A percentile compares a stretch with the other conserved stretches of the same genome.
Conservation (phyloP, 64 coral and sea anemone genomes). For the Actinia tenebrosa region DNA sequence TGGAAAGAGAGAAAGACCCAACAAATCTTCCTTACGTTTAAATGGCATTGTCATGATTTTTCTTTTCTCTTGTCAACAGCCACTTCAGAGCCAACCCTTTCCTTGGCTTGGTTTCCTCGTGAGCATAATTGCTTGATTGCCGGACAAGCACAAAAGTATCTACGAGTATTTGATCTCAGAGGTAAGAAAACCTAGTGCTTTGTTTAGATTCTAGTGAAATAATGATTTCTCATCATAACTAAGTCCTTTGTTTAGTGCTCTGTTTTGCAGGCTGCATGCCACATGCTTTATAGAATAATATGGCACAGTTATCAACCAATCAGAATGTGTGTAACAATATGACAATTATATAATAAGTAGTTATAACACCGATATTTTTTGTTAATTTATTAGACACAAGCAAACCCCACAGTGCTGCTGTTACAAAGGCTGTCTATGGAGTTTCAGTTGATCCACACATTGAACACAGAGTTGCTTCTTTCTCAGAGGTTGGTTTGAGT, state of each 20-base stretch:
- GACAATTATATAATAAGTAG: too few species aligned
- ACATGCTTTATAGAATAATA: too few species aligned
- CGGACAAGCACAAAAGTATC: conserved; percentile 90
- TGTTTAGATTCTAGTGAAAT: too few species aligned
- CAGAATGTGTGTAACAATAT: too few species aligned
- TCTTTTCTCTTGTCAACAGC: conserved; percentile 33
- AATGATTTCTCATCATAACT: too few species aligned
- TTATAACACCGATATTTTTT: neutral
- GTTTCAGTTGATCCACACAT: conserved; percentile 82
- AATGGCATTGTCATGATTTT: neutral
- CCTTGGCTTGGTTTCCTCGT: conserved; percentile 84
- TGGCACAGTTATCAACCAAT: too few species aligned
- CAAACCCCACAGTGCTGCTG: conserved; percentile 57
- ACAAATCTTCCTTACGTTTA: too few species aligned
- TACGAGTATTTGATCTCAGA: conserved; percentile 95
- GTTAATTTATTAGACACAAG: conserved; percentile 38
- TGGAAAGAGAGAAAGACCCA: too few species aligned
- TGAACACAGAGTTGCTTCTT: conserved; percentile 88
- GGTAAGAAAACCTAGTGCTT: conserved; percentile 15
- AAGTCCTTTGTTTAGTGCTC: too few species aligned
- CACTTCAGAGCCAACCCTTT: conserved; percentile 68
- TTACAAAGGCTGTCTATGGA: conserved; percentile 91
- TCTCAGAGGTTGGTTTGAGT: conserved; percentile 61
- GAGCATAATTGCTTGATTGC: conserved; percentile 76
- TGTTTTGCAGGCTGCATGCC: too few species aligned